A percentile compares a stretch with the other conserved stretches of the same genome.
These are phyloP conservation scores for Choristoneura fumiferana DNA, from an alignment of 1,140 invertebrate species.

Conservation along the genomic window DNA sequence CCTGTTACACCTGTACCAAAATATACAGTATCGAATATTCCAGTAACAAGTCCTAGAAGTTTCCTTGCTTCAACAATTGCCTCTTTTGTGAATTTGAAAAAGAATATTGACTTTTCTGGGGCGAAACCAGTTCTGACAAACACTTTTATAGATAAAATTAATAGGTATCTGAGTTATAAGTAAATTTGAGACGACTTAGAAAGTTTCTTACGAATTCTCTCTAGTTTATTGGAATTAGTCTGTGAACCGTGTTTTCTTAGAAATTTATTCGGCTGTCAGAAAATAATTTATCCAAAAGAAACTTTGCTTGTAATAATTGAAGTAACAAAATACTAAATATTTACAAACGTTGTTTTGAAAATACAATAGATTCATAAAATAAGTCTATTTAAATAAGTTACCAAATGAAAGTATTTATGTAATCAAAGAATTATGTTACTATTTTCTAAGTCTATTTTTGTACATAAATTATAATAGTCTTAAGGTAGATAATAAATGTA, in stretches of 20 bases:
- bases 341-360: too few species aligned
- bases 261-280: too few species aligned
- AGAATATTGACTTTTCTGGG: conserved; percentile 37
- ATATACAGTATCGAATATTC: conserved; percentile 10
- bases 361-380: not conserved
- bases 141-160: conserved; percentile 58
- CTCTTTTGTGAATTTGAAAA: conserved; percentile 35
- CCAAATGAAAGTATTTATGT: not conserved
- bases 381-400: too few species aligned
- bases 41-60: conserved; percentile 40
- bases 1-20: conserved; percentile 22
- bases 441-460: conserved; percentile 17
- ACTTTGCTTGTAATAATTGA: too few species aligned
- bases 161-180: conserved; percentile 44
- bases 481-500: not conserved
- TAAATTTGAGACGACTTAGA: too few species aligned
- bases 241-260: too few species aligned
- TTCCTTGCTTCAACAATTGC: conserved; percentile 55
- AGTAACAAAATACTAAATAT: too few species aligned
- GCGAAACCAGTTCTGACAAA: conserved; percentile 49
- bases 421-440: conserved; percentile 3
- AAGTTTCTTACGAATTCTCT: too few species aligned
- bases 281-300: too few species aligned
- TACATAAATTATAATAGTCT: not conserved
- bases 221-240: too few species aligned